Evolutionary conservation across 2,797 vertebrate genomes (phyloP), one percentile per base, ranked within the genome.

Genomic region (Cottoperca gobio): DNA sequence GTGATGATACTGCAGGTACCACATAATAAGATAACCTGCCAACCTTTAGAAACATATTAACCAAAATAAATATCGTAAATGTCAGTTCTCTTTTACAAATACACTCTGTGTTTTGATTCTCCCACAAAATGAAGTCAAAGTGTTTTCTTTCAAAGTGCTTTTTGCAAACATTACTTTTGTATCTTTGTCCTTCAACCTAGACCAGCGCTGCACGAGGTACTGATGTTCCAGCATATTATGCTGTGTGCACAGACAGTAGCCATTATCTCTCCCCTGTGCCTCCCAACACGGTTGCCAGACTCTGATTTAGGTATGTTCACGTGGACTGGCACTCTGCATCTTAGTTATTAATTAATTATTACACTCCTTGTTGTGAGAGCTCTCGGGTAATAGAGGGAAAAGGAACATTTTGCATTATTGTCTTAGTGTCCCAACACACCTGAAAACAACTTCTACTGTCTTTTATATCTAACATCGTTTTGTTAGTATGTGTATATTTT

Each of bases 261-360:
- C 73, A 84, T 89, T 86, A 87, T 74, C 71, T 73, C 52, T 77
- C 71, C 66, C 45, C 59, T 59, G 73, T 84, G 78, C 70, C 48
- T 65, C 76, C 58, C 74, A 70, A 73, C 75, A 76, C 70, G 54
- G 52, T 49, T 77, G 73, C 45, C 67, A 79, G 28, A 73, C 61
- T 78, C 63, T 59, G 58, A 81, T 55, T 82, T 67, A 52, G 67
- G 78, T 62, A 49, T 58, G 62, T 63, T 85, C 71, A 74, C 46
- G 77, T 61, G 46, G 63, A 71, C 39, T 78, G 24, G 46, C 14
- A 2, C 40, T 19, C 2, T 28, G 26, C 43, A 63, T 33, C n/a
- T 21, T 46, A 10, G 37, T 5, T 74, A 54, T 58, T 16, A 35
- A 52, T 40, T 39, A 3, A 66, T 78, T 70, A 17, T 31, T 61